These are phyloP conservation scores for Rhimphoctona megacephalus DNA, from an alignment of 2,888 invertebrate species.

Conservation along the genomic window DNA sequence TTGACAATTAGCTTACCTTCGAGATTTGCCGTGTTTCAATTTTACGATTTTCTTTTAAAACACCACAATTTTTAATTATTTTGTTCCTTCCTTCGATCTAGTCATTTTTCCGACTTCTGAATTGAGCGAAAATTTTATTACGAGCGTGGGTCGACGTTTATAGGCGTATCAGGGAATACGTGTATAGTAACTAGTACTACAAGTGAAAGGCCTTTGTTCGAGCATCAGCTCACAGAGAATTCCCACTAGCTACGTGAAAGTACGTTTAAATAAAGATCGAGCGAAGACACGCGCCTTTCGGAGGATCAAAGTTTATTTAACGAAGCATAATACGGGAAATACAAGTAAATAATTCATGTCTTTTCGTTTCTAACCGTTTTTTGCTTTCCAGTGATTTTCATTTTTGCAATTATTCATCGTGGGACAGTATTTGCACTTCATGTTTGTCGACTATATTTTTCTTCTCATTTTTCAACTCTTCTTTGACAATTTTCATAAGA, in stretches of 20 bases:
- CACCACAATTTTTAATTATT: not conserved
- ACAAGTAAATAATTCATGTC: not conserved
- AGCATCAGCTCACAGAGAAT: conserved; percentile 53
- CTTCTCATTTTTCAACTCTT: not conserved
- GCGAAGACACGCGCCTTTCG: conserved; percentile 47
- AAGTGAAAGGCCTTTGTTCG: conserved; percentile 80
- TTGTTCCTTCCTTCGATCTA: not conserved
- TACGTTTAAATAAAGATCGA: conserved; percentile 60
- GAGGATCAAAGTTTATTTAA: conserved; percentile 46
- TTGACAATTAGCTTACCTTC: too few relatives aligned
- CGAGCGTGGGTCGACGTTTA: conserved; percentile 71
- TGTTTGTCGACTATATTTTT: not conserved
- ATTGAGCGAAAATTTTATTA: conserved; percentile 32
- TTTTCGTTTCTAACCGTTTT: not conserved
- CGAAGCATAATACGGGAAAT: conserved; percentile 17
- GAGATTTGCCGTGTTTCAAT: not conserved
- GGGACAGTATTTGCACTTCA: not conserved
- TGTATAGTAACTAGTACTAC: conserved; percentile 59
- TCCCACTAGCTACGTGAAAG: conserved; percentile 63
- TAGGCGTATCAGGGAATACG: conserved; percentile 65
- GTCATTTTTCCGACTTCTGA: conserved; percentile 29
- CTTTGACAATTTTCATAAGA: not conserved
- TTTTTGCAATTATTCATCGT: not conserved
- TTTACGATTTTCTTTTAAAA: not conserved
- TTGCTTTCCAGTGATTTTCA: not conserved